Base-by-base conservation (phyloP, 2,797 vertebrate species). In the Darevskia nairensis region DNA sequence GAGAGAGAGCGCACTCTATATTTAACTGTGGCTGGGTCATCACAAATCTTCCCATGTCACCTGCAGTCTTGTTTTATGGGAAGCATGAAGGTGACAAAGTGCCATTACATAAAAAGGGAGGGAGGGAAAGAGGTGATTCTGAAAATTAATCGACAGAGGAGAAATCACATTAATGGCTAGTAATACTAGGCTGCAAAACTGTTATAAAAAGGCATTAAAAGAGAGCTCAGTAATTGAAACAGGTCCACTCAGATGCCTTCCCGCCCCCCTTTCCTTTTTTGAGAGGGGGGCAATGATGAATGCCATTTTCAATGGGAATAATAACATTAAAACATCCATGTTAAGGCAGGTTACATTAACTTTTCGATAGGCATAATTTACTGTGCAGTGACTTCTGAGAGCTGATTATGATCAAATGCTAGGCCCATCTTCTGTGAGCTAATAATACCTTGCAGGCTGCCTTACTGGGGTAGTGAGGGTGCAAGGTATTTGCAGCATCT, bases 291-390 rank as follows among this genome's bases (percentile, higher is more conserved):
- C 85, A 64, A 32, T 93, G 91, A 95, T 88, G 85, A 89, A 93
- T 95, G 90, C 90, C 93, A 94, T 76, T 93, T 95, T 92, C 9
- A 0, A 89, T 90, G 50, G 44, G 59, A 91, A 92, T 92, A 94
- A 92, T 93, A 94, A 93, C 89, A 92, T 90, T 94, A 87, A 95
- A 94, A 94, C 88, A 87, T 84, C 89, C 1, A 0, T 89, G 84
- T 94, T 94, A 94, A 91, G 94, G 87, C 78, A 39, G 55, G 93
- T 89, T 93, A 92, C 91, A 90, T 94, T 95, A 94, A 92, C 90
- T 94, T 95, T 93, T 90, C 88, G 82, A 93, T 80, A 89, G 91
- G 89, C 82, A 69, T 91, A 90, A 94, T 92, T 93, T 89, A 93
- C 85, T 89, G 83, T 21, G 0, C 85, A 89, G 87, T 44, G 86